Base-by-base conservation (phyloP, 1,140 invertebrate genomes). In the Ladona fulva region DNA sequence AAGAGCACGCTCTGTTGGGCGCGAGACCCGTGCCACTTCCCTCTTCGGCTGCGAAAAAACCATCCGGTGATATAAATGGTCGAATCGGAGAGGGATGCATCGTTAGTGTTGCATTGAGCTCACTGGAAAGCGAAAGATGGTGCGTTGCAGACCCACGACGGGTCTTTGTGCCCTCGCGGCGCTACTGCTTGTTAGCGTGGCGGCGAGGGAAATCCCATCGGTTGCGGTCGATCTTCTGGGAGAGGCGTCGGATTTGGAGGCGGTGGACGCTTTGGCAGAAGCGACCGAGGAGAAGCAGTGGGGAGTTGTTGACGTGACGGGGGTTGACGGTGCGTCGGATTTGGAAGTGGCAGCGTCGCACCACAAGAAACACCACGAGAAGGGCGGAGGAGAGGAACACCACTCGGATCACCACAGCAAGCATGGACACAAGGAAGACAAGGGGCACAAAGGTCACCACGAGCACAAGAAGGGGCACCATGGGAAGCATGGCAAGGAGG, bases 401-500 rank as follows among this genome's bases (percentile, higher is more conserved):
- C 76, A 74, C 25, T 22, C 74, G 42, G 12, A 74, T 73, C 74
- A 79, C 81, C 82, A 80, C 81, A 78, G 77, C 79, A 52, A 24
- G 10, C 25, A 77, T 74, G 76, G 78, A 42, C 52, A 77, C 52
- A 66, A 66, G 78, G 76, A 74, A 37, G 75, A 79, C 81, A 79
- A 80, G 80, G 78, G 79, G 78, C 25, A 25, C 79, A 89, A 91
- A 78, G 87, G 86, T 1, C 52, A 90, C 77, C 90, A 92, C 80
- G 90, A 92, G 80, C 89, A 88, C 81, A 89, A 91, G 80, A 89
- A 91, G 80, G 90, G 89, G 0, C 89, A 90, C 74, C 89, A 94
- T 80, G 92, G 91, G 0, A 88, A 93, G 80, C 90, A 92, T 79
- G 91, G 90, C 25, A 91, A 92, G 82, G 90, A 92, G 80, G 88